Conservation (phyloP, 2,113 vertebrate genomes). For the Xiphophorus maculatus region DNA sequence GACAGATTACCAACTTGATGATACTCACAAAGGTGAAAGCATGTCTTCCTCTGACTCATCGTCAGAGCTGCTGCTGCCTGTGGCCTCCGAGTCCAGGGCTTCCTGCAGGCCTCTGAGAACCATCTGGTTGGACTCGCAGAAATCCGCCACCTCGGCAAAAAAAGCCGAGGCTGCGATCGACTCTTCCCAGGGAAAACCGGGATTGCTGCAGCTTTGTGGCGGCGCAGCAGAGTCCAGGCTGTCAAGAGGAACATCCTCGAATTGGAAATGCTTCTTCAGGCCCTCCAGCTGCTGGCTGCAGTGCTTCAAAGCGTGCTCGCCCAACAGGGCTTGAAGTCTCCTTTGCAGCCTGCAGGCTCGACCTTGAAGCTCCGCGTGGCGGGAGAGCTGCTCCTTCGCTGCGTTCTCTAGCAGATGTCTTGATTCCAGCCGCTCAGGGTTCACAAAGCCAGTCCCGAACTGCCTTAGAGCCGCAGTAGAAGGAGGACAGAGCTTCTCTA, state of each 20-base stretch:
- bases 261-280: slow-evolving; percentile 75
- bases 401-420: slow-evolving; percentile 64
- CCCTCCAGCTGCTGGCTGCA: slow-evolving; percentile 85
- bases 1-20: neutral
- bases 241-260: slow-evolving; percentile 47
- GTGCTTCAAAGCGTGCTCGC: slow-evolving; percentile 83
- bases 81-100: slow-evolving; percentile 91
- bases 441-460: slow-evolving; percentile 51
- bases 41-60: slow-evolving; percentile 80
- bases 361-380: slow-evolving; percentile 81
- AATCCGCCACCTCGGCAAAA: slow-evolving; percentile 78
- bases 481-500: slow-evolving; percentile 46
- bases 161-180: slow-evolving; percentile 49
- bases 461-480: slow-evolving; percentile 41
- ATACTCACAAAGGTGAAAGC: slow-evolving; percentile 84
- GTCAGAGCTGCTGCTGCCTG: slow-evolving; percentile 93
- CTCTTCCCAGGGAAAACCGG: slow-evolving; percentile 30
- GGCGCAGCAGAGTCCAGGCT: slow-evolving; percentile 25
- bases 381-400: slow-evolving; percentile 77
- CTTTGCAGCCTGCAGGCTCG: slow-evolving; percentile 81
- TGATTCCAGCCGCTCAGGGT: slow-evolving; percentile 55
- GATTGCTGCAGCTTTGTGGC: slow-evolving; percentile 24
- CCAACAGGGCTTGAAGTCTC: slow-evolving; percentile 86
- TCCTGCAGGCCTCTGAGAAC: slow-evolving; percentile 83
- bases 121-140: slow-evolving; percentile 77